Base-by-base conservation (phyloP, 2,888 invertebrate species). In the Oegoconia quadripuncta region DNA sequence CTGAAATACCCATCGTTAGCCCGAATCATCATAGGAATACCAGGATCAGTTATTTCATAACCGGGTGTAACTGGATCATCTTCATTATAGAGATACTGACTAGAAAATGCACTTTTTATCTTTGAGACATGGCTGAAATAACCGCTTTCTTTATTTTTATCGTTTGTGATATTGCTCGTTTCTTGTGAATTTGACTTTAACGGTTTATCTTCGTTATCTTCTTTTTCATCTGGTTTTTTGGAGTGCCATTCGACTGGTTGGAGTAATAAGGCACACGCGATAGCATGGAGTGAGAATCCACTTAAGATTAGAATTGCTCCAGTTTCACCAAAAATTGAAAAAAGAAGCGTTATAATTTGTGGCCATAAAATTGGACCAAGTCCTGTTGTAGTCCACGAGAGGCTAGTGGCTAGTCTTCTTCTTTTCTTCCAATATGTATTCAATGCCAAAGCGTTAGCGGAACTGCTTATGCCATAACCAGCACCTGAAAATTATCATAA, bases 201-300 rank as follows among this genome's bases (percentile, higher is more conserved):
- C 13, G 76, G 46, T 37, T 71, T 77, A 39, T 78, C 64, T 48
- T 71, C 71, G 18, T 74, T 71, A 38, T 55, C 47, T 34, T 56
- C 54, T 41, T 73, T 66, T n/a, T 48, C 22, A 3, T 45, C 48
- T 43, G 68, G 64, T 52, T 76, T 83, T 60, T 90, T 90, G 3
- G 89, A 79, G 63, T 94, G 94, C 93, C 92, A 92, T 66, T 91
- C 91, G 0, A 94, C 93, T 2, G 94, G 94, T 59, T 94, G 94
- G 28, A 93, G 75, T 35, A 94, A 71, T 40, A 92, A 76, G 2
- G 93, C 89, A 50, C 91, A 91, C 16, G 91, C 91, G 34, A 93
- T 73, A 0, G 92, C 90, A 60, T 94, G 92, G 37, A 93, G 74
- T 1, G 93, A 89, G 40, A 94, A 84, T 3, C 90, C 93, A 12